Base-by-base conservation (phyloP, 2,797 vertebrate genomes). In the Artibeus jamaicensis region DNA sequence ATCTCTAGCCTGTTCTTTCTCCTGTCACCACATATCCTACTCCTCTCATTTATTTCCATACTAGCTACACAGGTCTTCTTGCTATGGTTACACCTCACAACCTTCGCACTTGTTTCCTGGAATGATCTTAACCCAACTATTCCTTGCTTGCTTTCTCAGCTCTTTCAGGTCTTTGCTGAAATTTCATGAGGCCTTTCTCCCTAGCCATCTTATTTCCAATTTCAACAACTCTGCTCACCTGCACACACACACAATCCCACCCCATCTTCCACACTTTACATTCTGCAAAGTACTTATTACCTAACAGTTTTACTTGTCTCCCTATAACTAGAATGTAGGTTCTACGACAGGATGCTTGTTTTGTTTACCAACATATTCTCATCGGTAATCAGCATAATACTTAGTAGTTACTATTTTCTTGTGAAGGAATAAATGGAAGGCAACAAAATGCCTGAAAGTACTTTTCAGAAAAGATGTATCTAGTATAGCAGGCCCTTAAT, bases 351-450 rank as follows among this genome's bases (percentile, higher is more conserved):
- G 34, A 83, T 91, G 93, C 65, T 87, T 86, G 12, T 76, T 53
- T 62, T 65, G 42, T 50, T 89, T 86, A 93, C 86, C 73, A n/a
- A 29, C 39, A 39, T 76, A 44, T 50, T 82, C 24, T 48, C 57
- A 67, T 77, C 70, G 83, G 62, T 91, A 87, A 67, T 65, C 29
- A 39, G 46, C 46, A 79, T 10, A 86, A 32, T 29, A 70, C 42
- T 88, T 62, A 44, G 46, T 77, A 94, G 53, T 48, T 83, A 91
- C 42, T 79, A 44, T 48, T 86, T 92, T 82, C 57, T 92, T 62
- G 48, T 42, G 42, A 86, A 93, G 22, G 67, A 82, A 96, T 82
- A 81, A 86, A 81, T 90, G 50, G 89, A 96, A 86, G 42, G 44
- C 55, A 88, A 26, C 9, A 34, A 37, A 79, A 18, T 50, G 18